Evolutionary conservation across 1,140 invertebrate genomes (phyloP).

Genomic region (Dendroctonus valens): DNA sequence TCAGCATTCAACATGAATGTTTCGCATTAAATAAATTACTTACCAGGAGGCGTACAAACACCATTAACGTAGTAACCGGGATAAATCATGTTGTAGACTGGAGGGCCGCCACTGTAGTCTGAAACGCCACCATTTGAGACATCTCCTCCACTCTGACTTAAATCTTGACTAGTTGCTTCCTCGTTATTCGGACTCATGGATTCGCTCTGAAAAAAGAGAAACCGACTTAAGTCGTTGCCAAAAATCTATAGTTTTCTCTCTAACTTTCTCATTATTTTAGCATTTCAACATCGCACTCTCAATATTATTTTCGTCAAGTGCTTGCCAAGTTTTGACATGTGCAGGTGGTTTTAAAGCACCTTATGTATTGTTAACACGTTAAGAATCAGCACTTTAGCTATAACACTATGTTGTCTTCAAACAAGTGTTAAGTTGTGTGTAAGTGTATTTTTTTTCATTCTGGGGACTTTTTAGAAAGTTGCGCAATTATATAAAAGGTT

Average conservation of each 20-base stretch:
- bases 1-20: background rate
- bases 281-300: background rate
- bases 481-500: no score
- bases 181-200: constrained; percentile 49
- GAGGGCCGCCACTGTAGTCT: constrained; percentile 33
- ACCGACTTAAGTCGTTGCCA: no score
- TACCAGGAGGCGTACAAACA: constrained; percentile 33
- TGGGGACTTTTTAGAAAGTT: no score
- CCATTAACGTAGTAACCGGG: constrained; percentile 43
- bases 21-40: constrained; percentile 2
- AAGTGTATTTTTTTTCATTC: no score
- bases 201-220: constrained; percentile 43
- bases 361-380: no score
- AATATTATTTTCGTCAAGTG: background rate
- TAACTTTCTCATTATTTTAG: background rate
- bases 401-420: no score
- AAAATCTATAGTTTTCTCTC: no score
- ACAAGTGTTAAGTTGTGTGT: no score
- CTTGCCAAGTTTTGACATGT: no score
- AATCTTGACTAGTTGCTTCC: constrained; percentile 44
- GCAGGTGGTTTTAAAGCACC: no score
- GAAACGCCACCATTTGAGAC: constrained; percentile 36
- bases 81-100: constrained; percentile 44
- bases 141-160: constrained; percentile 38
- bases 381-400: no score